Percentiles rank a stretch among this genome's conserved stretches.
These are phyloP conservation scores for Poecilia velifera DNA, from an alignment of 2,797 vertebrate genomes.

Conservation along the genomic window DNA sequence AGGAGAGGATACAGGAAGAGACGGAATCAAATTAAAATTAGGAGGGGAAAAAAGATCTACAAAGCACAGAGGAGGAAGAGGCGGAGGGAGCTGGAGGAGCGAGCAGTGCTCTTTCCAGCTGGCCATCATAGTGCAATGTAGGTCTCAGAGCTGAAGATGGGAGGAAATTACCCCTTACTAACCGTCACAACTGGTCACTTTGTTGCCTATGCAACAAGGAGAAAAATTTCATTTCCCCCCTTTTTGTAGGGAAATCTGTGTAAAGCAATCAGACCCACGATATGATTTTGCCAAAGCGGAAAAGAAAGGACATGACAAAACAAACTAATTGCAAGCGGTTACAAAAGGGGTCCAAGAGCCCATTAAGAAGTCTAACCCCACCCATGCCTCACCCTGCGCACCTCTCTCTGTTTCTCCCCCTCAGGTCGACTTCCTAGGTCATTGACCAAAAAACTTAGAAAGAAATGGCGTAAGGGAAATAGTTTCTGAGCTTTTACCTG, in stretches of 20 bases:
- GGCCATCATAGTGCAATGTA: conserved; percentile 54
- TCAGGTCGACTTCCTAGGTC: background rate
- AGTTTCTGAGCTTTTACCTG: background rate
- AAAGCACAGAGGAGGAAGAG: conserved; percentile 44
- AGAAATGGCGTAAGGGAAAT: background rate
- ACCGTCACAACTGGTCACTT: background rate
- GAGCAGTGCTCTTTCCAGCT: conserved; percentile 46
- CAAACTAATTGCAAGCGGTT: background rate
- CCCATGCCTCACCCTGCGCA: background rate
- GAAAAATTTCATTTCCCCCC: background rate
- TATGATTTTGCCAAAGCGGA: background rate
- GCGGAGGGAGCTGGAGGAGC: conserved; percentile 51
- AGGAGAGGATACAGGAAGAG: conserved; percentile 49
- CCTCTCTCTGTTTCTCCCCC: background rate
- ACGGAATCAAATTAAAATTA: conserved; percentile 5
- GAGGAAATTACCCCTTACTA: background rate
- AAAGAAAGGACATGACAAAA: background rate
- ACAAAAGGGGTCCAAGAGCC: background rate
- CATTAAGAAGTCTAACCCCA: background rate
- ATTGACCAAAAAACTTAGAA: background rate
- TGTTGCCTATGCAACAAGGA: background rate
- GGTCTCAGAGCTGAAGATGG: conserved; percentile 33
- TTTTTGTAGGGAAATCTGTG: background rate
- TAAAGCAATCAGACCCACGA: background rate
- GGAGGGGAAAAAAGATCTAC: conserved; percentile 30